Conservation (phyloP, 2,113 vertebrate genomes). For the Ictalurus furcatus region DNA sequence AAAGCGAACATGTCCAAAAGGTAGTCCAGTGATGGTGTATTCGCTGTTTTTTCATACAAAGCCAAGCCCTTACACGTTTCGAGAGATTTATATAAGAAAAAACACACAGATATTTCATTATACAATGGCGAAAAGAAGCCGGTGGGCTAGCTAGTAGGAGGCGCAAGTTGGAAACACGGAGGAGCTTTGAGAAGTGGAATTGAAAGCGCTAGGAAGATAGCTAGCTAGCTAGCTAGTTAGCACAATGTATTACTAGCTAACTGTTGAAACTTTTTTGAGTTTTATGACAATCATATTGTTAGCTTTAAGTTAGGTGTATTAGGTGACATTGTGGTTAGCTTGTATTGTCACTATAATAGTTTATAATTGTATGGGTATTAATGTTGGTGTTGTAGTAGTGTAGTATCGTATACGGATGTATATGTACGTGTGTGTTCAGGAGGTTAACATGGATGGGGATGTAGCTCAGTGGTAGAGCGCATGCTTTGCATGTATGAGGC, state of each 20-base stretch:
- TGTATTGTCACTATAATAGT: background rate
- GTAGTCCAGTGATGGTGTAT: background rate
- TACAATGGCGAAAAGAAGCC: background rate
- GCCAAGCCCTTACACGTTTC: background rate
- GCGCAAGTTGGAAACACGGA: background rate
- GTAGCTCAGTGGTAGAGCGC: slow-evolving; percentile 68
- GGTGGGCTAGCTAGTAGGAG: background rate
- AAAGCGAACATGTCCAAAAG: background rate
- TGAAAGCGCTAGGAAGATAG: background rate
- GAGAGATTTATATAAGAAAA: too few species aligned
- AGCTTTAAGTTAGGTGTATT: background rate
- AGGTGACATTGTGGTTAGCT: background rate
- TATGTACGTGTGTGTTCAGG: background rate
- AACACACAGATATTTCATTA: too few species aligned
- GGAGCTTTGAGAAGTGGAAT: background rate
- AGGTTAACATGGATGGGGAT: slow-evolving; percentile 38
- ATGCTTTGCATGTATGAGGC: slow-evolving; percentile 70
- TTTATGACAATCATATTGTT: background rate
- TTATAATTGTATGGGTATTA: background rate
- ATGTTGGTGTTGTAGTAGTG: background rate
- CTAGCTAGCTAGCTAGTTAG: background rate
- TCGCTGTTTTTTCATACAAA: background rate
- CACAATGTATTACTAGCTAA: background rate
- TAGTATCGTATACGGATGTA: background rate
- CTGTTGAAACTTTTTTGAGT: background rate